Evolutionary conservation across 1,140 invertebrate species (phyloP).

Genomic region (Scaptomyza graminum): DNA sequence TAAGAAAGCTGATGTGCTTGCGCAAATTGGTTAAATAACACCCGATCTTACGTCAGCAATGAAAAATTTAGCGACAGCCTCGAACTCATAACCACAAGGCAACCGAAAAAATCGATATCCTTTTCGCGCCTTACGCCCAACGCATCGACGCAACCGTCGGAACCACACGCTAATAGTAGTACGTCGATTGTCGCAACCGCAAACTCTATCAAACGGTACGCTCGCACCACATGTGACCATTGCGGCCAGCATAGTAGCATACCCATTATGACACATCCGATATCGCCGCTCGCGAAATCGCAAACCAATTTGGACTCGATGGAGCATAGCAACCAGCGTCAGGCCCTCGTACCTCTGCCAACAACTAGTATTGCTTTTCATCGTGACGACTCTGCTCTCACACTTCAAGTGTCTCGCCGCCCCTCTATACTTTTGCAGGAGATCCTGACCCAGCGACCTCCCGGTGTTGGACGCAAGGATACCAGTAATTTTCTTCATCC

Average conservation of each 20-base stretch:
- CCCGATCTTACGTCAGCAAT: conserved; percentile 37
- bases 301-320: conserved; percentile 75
- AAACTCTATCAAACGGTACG: conserved; percentile 66
- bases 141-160: conserved; percentile 28
- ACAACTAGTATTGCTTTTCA: conserved; percentile 50
- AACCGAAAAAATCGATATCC: conserved; percentile 72
- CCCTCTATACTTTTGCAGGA: conserved; percentile 80
- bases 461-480: conserved; percentile 79
- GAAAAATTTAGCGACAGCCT: conserved; percentile 54
- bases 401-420: conserved; percentile 75
- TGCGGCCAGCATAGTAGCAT: conserved; percentile 76
- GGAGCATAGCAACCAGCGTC: conserved; percentile 63
- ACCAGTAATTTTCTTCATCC: conserved; percentile 56
- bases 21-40: not conserved
- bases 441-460: conserved; percentile 81
- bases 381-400: conserved; percentile 62
- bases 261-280: conserved; percentile 76
- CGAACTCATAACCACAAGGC: conserved; percentile 66
- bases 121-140: conserved; percentile 59
- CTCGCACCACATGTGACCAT: conserved; percentile 71
- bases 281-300: conserved; percentile 77
- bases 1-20: not conserved
- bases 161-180: conserved; percentile 12
- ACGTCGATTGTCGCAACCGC: conserved; percentile 37
- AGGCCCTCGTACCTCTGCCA: conserved; percentile 62